Conservation (phyloP, 1,140 invertebrate genomes). For the Neotoxoptera formosana region DNA sequence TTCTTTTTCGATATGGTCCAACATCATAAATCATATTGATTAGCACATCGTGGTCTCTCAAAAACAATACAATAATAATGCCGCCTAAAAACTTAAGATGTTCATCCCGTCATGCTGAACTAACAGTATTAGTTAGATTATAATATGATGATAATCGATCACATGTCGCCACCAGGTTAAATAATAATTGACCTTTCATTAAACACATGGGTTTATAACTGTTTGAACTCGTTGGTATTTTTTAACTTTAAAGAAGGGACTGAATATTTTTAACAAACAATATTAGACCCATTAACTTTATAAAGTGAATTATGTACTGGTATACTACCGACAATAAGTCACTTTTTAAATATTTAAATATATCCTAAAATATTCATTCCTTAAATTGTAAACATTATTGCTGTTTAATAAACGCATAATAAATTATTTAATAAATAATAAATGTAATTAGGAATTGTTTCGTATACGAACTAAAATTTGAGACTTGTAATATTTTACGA, state of each 20-base stretch:
- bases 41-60: neutral
- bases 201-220: neutral
- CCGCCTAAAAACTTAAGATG: constrained; percentile 35
- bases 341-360: neutral
- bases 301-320: neutral
- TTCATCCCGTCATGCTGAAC: constrained; percentile 2
- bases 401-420: neutral
- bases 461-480: neutral
- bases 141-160: constrained; percentile 42
- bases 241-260: neutral
- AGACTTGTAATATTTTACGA: neutral
- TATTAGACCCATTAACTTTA: neutral
- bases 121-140: constrained; percentile 17
- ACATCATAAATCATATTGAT: constrained; percentile 43
- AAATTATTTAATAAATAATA: neutral
- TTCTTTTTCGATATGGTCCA: neutral
- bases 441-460: neutral
- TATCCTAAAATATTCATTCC: neutral
- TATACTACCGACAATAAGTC: neutral
- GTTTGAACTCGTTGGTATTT: neutral
- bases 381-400: neutral
- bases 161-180: constrained; percentile 43
- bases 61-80: constrained; percentile 43
- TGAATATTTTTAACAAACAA: neutral
- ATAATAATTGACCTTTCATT: constrained; percentile 41